Percentiles rank a stretch among this genome's conserved stretches.
Conservation (phyloP, 1,140 invertebrate species). For the Dendroctonus ponderosae region DNA sequence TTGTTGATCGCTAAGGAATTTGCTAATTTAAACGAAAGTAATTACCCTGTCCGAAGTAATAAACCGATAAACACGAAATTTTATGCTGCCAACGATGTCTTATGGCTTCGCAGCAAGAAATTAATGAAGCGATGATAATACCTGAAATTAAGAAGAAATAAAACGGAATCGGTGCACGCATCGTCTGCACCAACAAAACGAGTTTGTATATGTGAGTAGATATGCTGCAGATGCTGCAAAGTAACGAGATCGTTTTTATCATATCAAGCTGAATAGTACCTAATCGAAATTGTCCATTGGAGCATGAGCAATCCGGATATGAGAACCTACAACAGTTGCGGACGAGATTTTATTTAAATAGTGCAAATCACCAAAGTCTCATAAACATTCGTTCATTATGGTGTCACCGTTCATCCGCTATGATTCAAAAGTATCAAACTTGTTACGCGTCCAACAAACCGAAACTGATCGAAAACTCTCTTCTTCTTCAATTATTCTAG, state of each 20-base stretch:
- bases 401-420: too few relatives aligned
- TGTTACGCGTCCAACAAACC: too few relatives aligned
- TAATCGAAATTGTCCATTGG: too few relatives aligned
- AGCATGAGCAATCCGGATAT: too few relatives aligned
- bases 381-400: too few relatives aligned
- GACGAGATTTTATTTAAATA: too few relatives aligned
- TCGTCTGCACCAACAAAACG: conserved; percentile 19
- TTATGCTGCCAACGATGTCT: conserved; percentile 26
- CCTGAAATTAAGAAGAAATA: conserved; percentile 26
- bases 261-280: too few relatives aligned
- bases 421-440: too few relatives aligned
- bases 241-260: too few relatives aligned
- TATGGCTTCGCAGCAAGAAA: conserved; percentile 27
- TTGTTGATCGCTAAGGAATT: conserved; percentile 12
- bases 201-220: conserved; percentile 10
- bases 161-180: conserved; percentile 18
- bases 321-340: too few relatives aligned
- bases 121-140: conserved; percentile 26
- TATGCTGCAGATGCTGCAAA: neutral
- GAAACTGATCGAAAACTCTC: neutral
- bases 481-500: neutral
- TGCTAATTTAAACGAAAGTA: conserved; percentile 28
- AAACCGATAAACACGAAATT: conserved; percentile 26
- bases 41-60: conserved; percentile 25
- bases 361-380: too few relatives aligned